These are phyloP conservation scores for Papilio protenor DNA, from an alignment of 2,888 invertebrate species.

Conservation along the genomic window DNA sequence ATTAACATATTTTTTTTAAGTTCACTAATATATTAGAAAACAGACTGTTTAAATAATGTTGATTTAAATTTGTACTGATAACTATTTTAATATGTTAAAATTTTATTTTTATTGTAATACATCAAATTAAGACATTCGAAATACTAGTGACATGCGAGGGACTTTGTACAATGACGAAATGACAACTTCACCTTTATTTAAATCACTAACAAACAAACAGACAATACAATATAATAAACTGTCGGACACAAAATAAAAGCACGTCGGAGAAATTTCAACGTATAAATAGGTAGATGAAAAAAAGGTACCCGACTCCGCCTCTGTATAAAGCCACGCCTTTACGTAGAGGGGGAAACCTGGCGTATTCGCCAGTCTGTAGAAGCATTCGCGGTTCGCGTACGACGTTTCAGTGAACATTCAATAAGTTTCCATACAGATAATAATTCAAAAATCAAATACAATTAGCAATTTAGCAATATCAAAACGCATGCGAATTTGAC, in stretches of 20 bases:
- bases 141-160: slow-evolving; percentile 49
- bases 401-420: slow-evolving; percentile 54
- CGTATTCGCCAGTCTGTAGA: slow-evolving; percentile 72
- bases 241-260: slow-evolving; percentile 65
- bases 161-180: slow-evolving; percentile 61
- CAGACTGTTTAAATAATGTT: background rate
- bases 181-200: slow-evolving; percentile 69
- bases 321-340: slow-evolving; percentile 64
- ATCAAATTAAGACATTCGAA: slow-evolving; percentile 59
- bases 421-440: slow-evolving; percentile 48
- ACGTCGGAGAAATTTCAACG: slow-evolving; percentile 55
- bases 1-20: no score
- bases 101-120: slow-evolving; percentile 36
- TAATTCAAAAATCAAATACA: slow-evolving; percentile 43
- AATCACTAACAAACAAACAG: slow-evolving; percentile 71
- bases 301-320: slow-evolving; percentile 64
- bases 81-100: background rate
- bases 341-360: slow-evolving; percentile 58
- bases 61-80: background rate
- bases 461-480: slow-evolving; percentile 42
- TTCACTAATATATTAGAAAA: background rate
- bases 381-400: slow-evolving; percentile 75
- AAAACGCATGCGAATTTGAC: slow-evolving; percentile 45
- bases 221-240: slow-evolving; percentile 79
- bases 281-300: slow-evolving; percentile 66